Conservation (phyloP, 2,888 invertebrate genomes). For the Drosophila mayaguana region DNA sequence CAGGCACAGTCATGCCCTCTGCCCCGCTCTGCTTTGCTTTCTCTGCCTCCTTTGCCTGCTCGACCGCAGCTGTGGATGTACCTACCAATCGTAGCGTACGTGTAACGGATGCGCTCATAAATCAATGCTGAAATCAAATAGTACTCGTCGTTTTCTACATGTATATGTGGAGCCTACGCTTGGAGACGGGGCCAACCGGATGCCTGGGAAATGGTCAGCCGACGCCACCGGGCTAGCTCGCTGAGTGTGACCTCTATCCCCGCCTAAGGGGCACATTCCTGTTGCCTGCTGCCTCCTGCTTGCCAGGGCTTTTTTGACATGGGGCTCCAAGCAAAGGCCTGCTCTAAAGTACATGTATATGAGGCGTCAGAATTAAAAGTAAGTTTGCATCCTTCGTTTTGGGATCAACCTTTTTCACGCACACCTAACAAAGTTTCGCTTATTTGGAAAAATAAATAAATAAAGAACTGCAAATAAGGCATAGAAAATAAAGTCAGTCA, state of each 20-base stretch:
- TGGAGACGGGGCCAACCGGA: conserved; percentile 50
- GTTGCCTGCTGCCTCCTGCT: conserved; percentile 8
- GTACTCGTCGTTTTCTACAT: conserved; percentile 66
- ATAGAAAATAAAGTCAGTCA: conserved; percentile 20
- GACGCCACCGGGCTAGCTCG: conserved; percentile 32
- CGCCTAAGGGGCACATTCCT: background rate
- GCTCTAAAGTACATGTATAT: conserved; percentile 32
- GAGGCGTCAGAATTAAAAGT: conserved; percentile 74
- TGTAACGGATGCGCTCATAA: conserved; percentile 80
- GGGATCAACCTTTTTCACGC: conserved; percentile 24
- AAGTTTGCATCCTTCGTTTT: conserved; percentile 55
- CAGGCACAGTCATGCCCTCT: conserved; percentile 39
- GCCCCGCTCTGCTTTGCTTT: background rate
- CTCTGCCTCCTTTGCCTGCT: too few species aligned
- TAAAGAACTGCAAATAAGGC: conserved; percentile 12
- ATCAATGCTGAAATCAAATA: conserved; percentile 81
- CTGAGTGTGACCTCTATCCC: conserved; percentile 38
- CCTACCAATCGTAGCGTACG: conserved; percentile 58
- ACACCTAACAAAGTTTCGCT: conserved; percentile 16
- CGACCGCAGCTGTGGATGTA: background rate
- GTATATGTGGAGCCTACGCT: conserved; percentile 18
- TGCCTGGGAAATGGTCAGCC: conserved; percentile 73
- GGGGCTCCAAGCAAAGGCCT: conserved; percentile 62
- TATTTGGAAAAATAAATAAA: conserved; percentile 12
- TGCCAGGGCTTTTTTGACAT: conserved; percentile 58